A percentile compares a stretch with the other conserved stretches of the same genome.
Evolutionary conservation across 92 coral and sea anemone species (phyloP).

Genomic region (Umimayanthus kanabou): DNA sequence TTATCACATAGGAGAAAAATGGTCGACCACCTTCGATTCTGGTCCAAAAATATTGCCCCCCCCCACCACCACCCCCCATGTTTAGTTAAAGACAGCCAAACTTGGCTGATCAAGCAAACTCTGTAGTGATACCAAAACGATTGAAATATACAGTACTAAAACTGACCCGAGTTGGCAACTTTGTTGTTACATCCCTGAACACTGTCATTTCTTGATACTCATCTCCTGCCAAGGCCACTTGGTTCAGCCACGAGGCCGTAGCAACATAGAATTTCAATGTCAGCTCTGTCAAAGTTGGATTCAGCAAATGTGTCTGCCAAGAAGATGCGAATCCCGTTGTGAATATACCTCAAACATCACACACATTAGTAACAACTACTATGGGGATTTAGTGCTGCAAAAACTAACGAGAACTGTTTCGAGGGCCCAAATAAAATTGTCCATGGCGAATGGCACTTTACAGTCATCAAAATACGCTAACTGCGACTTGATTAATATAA

Average conservation of each 20-base stretch:
- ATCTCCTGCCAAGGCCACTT: constrained; percentile 91
- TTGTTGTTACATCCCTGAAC: constrained; percentile 65
- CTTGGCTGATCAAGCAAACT: neutral
- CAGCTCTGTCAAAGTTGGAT: constrained; percentile 79
- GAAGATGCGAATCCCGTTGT: neutral
- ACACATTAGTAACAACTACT: neutral
- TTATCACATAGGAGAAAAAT: too few relatives aligned
- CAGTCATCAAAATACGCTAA: too few relatives aligned
- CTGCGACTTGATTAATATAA: too few relatives aligned
- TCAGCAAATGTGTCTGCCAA: constrained; percentile 85
- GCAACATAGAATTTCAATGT: constrained; percentile 80
- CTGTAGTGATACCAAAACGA: neutral
- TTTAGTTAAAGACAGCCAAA: neutral
- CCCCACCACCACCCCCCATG: too few relatives aligned
- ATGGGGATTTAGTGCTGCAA: neutral
- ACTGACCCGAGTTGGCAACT: constrained; percentile 71
- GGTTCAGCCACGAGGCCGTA: constrained; percentile 95
- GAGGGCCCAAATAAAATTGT: too few relatives aligned
- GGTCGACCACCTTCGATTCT: too few relatives aligned
- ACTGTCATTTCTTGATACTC: constrained; percentile 74
- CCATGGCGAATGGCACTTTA: too few relatives aligned
- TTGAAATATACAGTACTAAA: neutral
- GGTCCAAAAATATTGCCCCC: too few relatives aligned
- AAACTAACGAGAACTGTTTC: too few relatives aligned
- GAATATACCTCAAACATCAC: neutral